Evolutionary conservation across 2,113 vertebrate genomes (phyloP), one percentile per base, ranked within the genome.

Genomic region (Coryphaenoides rupestris): DNA sequence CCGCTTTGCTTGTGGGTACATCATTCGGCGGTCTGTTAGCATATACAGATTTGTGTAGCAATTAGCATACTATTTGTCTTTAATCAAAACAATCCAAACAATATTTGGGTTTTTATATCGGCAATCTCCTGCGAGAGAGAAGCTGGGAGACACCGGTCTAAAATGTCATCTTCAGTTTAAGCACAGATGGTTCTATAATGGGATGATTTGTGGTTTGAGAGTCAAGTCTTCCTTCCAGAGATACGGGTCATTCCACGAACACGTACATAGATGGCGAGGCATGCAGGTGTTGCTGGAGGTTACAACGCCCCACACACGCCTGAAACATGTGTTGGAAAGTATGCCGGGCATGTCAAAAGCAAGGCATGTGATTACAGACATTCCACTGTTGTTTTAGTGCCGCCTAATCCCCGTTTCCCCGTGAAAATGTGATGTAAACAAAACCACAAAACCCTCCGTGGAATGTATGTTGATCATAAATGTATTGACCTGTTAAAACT

Each of bases 401-500:
- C 65, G 63, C 63, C 5, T n/a, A 69, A 77, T 76, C 73, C 72
- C 66, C 45, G 3, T 64, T 58, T 69, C 60, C 57, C 5, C 60
- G 17, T n/a, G 47, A 24, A 52, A 55, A 55, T 40, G 13, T 22
- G 52, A 13, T 4, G 10, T 14, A 19, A 21, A 60, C 33, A 69
- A 70, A 66, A 16, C 49, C n/a, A 62, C 5, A 19, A 62, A 45
- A 70, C 58, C 66, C n/a, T n/a, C n/a, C n/a, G n/a, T 58, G 0
- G n/a, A 57, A 21, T 4, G 1, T 70, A 58, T 55, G 70, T 61
- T 17, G 19, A 62, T 62, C 61, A 67, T 40, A 66, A 58, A 49
- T 86, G 88, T 89, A 89, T 82, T 87, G 73, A 80, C 50, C 55
- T 52, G 58, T 57, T 68, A 55, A 22, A 59, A 68, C 47, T 60